These are phyloP conservation scores for Chymomyza procnemis DNA, from an alignment of 2,888 invertebrate species.

Conservation along the genomic window DNA sequence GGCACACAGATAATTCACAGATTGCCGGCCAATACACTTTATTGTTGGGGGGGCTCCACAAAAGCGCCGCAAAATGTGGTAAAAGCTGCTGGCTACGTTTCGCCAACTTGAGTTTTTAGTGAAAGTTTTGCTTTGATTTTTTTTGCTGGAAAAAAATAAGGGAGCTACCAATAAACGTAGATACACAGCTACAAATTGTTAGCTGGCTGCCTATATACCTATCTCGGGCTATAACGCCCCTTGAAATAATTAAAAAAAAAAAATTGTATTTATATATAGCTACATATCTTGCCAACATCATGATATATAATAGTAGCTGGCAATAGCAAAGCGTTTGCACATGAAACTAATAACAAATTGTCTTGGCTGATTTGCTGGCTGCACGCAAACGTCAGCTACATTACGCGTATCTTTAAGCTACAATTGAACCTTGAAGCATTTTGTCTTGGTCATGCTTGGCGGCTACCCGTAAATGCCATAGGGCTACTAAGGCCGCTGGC, in stretches of 20 bases:
- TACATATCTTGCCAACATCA: slow-evolving; percentile 59
- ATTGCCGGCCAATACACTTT: background rate
- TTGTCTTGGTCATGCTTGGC: background rate
- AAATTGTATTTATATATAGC: too few relatives aligned
- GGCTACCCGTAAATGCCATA: background rate
- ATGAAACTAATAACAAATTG: slow-evolving; percentile 60
- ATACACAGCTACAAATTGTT: slow-evolving; percentile 19
- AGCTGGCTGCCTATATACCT: slow-evolving; percentile 11
- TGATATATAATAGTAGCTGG: slow-evolving; percentile 55
- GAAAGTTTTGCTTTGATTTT: slow-evolving; percentile 42
- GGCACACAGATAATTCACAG: slow-evolving; percentile 5
- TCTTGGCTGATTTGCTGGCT: slow-evolving; percentile 42
- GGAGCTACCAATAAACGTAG: slow-evolving; percentile 26
- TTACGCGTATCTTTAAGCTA: slow-evolving; percentile 39
- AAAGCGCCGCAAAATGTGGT: slow-evolving; percentile 7
- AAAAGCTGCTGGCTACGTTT: slow-evolving; percentile 32
- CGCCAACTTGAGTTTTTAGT: slow-evolving; percentile 36
- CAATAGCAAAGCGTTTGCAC: slow-evolving; percentile 32
- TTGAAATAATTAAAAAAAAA: slow-evolving; percentile 60
- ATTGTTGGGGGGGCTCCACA: background rate
- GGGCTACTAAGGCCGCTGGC: background rate
- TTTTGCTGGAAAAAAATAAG: slow-evolving; percentile 17
- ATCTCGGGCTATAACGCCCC: slow-evolving; percentile 29
- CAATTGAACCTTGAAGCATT: slow-evolving; percentile 64
- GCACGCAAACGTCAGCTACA: slow-evolving; percentile 11